phyloP scores from a whole-genome alignment of 92 coral and sea anemone genomes.

The Desmophyllum pertusum region DNA sequence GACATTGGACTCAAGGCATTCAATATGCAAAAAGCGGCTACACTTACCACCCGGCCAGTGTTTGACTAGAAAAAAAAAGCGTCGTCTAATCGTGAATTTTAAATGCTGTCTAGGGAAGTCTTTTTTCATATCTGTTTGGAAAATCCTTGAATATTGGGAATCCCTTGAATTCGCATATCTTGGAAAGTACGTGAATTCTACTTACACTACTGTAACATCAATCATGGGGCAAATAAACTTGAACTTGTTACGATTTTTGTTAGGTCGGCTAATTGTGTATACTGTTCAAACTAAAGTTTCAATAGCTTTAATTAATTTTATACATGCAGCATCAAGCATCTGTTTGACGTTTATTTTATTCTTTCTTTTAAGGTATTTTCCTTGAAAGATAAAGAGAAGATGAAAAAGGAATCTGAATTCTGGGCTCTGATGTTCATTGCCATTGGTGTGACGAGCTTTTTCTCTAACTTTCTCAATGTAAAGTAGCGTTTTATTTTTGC shows the following conservation, averaged over 20 bases:
- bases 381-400: background rate
- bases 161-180: background rate
- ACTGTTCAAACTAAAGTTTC: no score
- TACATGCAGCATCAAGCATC: background rate
- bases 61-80: background rate
- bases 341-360: no score
- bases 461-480: background rate
- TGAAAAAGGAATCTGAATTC: slow-evolving; percentile 17
- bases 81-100: background rate
- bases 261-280: no score
- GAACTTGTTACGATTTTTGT: no score
- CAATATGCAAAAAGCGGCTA: background rate
- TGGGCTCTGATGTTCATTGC: slow-evolving; percentile 18
- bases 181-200: no score
- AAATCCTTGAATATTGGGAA: no score
- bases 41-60: background rate
- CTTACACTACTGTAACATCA: no score
- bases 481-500: background rate
- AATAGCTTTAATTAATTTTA: no score
- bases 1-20: background rate
- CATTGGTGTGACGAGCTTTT: slow-evolving; percentile 9
- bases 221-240: no score
- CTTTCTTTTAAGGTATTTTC: slow-evolving; percentile 5
- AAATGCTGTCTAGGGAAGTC: no score
- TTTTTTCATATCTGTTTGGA: no score